Evolutionary conservation across 1,140 invertebrate species (phyloP).

Genomic region (Ostrea edulis): DNA sequence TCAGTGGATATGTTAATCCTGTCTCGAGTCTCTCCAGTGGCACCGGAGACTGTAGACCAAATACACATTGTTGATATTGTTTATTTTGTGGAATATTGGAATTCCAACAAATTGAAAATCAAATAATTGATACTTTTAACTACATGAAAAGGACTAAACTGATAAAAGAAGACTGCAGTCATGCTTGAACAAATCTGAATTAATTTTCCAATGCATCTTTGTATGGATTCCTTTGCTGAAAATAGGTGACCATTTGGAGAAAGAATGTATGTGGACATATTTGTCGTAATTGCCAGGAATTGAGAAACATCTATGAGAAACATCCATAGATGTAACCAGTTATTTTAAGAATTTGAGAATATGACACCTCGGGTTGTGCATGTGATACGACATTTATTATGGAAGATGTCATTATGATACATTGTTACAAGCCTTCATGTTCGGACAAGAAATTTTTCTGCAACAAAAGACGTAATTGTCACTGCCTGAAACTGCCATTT

Average conservation of each 20-base stretch:
- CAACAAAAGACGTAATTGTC: constrained; percentile 13
- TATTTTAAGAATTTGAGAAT: background rate
- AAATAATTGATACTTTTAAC: constrained; percentile 3
- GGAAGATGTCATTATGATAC: constrained; percentile 16
- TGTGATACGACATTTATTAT: background rate
- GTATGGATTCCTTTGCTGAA: background rate
- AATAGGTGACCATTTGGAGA: background rate
- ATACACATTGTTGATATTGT: constrained; percentile 1
- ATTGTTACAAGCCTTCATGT: background rate
- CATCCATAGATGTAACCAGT: background rate
- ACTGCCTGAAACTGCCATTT: background rate
- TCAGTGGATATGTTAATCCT: background rate
- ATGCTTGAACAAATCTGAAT: background rate
- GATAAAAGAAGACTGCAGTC: background rate
- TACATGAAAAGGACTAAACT: background rate
- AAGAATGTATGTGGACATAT: background rate
- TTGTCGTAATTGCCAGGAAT: background rate
- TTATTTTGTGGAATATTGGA: background rate
- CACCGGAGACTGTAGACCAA: background rate
- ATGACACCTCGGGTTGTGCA: background rate
- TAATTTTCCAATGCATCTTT: background rate
- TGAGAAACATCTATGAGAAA: background rate
- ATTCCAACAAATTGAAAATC: background rate
- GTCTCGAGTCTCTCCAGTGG: background rate
- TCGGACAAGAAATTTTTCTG: background rate